Base-by-base conservation (phyloP, 2,888 invertebrate species). In the Hydrotaea diabolus region DNA sequence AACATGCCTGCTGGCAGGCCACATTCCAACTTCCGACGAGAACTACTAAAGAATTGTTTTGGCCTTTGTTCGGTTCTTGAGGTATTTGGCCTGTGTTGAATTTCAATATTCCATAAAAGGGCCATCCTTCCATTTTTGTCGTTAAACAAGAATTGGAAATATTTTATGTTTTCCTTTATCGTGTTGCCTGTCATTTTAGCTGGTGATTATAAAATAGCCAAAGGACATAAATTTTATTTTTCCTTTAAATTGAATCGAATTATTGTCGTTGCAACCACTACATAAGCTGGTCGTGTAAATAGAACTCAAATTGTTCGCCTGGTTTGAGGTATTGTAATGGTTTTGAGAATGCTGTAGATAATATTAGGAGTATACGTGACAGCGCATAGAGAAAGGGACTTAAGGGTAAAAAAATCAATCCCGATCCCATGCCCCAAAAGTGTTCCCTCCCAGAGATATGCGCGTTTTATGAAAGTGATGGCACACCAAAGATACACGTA, bases 171-270 rank as follows among this genome's bases (percentile, higher is more conserved):
- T 8, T 49, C n/a, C 13, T 49, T 49, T 31, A 31, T 4, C 2
- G 2, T 31, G 49, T 13, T 39, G 3, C 39, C 49, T 13, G 11
- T 1, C 39, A 39, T 39, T 39, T 39, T 39, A 23, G 43, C 13
- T 55, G 15, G 39, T 72, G 57, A 39, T 49, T 66, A 23, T 77
- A 69, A 77, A 77, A 17, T 57, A 43, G 13, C 8, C 46, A 72
- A 46, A 39, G 66, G 46, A 53, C 59, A 74, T 74, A 80, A 64
- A 79, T 83, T 83, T 80, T 43, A 66, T 66, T 83, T 78, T 78
- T 79, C 43, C 72, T 36, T 83, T 83, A 57, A 57, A 77, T 66
- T 49, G 59, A 80, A 79, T 83, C 57, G 76, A 76, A 83, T 83
- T 77, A 79, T 49, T 77, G 83, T 77, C 77, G 79, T 69, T 73